phyloP scores from a whole-genome alignment of 2,888 invertebrate species.

The Latrodectus hesperus region DNA sequence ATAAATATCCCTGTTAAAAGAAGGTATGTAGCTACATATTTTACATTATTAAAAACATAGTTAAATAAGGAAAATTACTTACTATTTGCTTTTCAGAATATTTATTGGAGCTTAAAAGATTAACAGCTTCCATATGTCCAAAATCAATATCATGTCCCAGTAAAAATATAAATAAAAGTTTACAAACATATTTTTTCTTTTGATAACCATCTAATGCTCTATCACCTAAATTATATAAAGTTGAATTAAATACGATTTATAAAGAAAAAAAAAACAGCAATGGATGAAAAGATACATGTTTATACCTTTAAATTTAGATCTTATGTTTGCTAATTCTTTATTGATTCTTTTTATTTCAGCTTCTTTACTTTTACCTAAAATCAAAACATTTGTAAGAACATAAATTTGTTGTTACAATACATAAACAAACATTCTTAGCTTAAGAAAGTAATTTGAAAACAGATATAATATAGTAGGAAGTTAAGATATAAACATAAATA shows the following conservation, averaged over 20 bases:
- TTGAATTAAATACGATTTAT: no score
- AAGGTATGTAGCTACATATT: background rate
- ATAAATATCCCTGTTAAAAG: constrained; percentile 90
- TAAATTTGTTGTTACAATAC: background rate
- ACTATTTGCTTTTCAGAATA: constrained; percentile 99
- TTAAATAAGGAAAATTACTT: constrained; percentile 41
- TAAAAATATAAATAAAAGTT: constrained; percentile 98
- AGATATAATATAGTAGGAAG: constrained; percentile 3
- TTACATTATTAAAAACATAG: constrained; percentile 11
- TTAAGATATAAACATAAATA: background rate
- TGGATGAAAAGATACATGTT: background rate
- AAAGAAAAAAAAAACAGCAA: no score
- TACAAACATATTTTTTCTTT: constrained; percentile 99
- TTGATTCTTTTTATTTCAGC: constrained; percentile 99
- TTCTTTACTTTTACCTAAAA: constrained; percentile 97
- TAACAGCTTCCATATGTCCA: constrained; percentile 99
- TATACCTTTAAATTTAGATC: constrained; percentile 97
- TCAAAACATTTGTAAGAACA: constrained; percentile 12
- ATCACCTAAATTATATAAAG: constrained; percentile 79
- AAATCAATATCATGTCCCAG: constrained; percentile 99
- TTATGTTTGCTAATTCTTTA: constrained; percentile 98
- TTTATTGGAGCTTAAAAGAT: constrained; percentile 98
- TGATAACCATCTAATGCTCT: constrained; percentile 99
- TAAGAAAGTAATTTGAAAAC: background rate
- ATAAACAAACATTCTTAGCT: background rate